A percentile compares a stretch with the other conserved stretches of the same genome.
Conservation (phyloP, 2,113 vertebrate species). For the Stictonetta naevosa region DNA sequence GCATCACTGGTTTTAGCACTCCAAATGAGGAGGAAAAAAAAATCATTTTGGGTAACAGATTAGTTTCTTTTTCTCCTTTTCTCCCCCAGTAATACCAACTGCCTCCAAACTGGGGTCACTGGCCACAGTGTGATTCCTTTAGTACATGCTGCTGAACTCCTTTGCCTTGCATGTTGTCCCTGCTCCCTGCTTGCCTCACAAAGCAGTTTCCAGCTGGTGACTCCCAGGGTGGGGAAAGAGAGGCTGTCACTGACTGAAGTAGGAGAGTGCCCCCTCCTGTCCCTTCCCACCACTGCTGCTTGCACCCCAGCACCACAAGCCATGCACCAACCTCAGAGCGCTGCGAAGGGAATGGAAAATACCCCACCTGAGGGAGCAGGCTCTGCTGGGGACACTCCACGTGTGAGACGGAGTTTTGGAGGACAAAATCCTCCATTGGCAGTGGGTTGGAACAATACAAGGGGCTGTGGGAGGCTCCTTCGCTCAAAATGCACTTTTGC, state of each 20-base stretch:
- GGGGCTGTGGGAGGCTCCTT: neutral
- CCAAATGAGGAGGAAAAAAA: neutral
- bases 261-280: slow-evolving; percentile 20
- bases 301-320: neutral
- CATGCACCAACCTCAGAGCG: neutral
- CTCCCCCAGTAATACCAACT: neutral
- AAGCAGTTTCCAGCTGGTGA: neutral
- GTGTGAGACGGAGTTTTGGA: accelerated
- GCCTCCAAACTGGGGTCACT: neutral
- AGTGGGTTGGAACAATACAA: neutral
- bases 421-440: neutral
- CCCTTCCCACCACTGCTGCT: neutral
- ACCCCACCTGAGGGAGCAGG: neutral
- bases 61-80: neutral
- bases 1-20: neutral
- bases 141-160: neutral
- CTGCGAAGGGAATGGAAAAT: neutral
- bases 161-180: neutral
- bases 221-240: neutral
- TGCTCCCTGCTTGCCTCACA: neutral
- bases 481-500: neutral
- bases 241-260: neutral
- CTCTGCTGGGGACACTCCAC: neutral
- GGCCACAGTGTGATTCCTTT: neutral
- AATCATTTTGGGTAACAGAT: neutral